Evolutionary conservation across 1,140 invertebrate species (phyloP).

Genomic region (Aphaenogaster floridana): DNA sequence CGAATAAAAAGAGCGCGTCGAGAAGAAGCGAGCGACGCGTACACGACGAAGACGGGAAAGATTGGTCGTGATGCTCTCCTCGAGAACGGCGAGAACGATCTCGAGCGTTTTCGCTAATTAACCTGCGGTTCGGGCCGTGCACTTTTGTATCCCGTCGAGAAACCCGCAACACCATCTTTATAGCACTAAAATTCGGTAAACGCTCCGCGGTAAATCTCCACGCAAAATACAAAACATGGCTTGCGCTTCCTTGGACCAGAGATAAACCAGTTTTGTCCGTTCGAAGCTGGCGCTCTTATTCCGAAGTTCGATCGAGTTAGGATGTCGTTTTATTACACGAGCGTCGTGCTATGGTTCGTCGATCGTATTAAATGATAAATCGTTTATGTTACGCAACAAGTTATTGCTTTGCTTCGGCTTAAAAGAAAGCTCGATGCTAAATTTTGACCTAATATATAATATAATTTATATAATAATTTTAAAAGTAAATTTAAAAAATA

Average conservation of each 20-base stretch:
- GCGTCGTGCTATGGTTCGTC: neutral
- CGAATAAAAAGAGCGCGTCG: constrained; percentile 56
- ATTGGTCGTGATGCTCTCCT: constrained; percentile 51
- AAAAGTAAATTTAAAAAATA: neutral
- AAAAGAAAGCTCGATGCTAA: neutral
- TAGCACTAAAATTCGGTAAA: constrained; percentile 52
- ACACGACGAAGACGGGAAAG: constrained; percentile 36
- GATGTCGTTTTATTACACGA: neutral
- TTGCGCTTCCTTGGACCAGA: neutral
- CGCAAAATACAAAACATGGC: neutral
- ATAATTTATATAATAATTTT: neutral
- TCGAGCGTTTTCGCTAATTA: constrained; percentile 74
- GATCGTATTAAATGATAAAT: neutral
- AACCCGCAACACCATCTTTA: constrained; percentile 12
- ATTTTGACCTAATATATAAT: neutral
- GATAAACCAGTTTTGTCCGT: constrained; percentile 45
- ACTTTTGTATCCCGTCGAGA: constrained; percentile 38
- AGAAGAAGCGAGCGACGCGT: constrained; percentile 26
- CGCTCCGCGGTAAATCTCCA: constrained; percentile 55
- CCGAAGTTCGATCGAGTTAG: constrained; percentile 1
- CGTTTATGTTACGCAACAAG: neutral
- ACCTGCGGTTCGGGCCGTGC: constrained; percentile 46
- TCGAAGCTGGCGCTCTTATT: neutral
- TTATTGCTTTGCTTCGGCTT: neutral
- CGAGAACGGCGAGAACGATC: constrained; percentile 59